Base-by-base conservation (phyloP, 2,797 vertebrate genomes). In the Microctenopoma stevenorrisi region DNA sequence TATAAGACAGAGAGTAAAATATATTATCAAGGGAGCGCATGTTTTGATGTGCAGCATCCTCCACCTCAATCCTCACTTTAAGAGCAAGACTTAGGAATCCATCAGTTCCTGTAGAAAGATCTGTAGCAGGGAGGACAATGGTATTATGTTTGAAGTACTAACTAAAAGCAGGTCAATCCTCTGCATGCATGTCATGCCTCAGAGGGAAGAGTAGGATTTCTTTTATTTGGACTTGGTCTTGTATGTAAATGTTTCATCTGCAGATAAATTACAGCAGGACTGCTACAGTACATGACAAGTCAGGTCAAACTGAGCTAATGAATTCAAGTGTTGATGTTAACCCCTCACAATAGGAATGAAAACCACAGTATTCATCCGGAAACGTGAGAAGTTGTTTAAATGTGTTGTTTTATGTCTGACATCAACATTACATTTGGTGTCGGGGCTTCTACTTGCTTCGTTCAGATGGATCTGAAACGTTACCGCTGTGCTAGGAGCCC, bases 71-170 rank as follows among this genome's bases (percentile, higher is more conserved):
- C 10, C 46, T 79, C 28, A 12, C 70, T 57, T 57, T 52, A 18
- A 65, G 46, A 53, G 16, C 4, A 68, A 59, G 35, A 25, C 49
- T 56, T 69, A 49, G 51, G 44, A 54, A 51, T 3, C 0, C 1
- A 14, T 9, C 5, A 7, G 40, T 72, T 66, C 42, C 74, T 80
- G 75, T 38, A 2, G 58, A 61, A 64, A 74, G 37, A 68, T 64
- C 4, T 46, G 30, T 4, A n/a, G 18, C 55, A 66, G 64, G 70
- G 76, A 68, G 60, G 46, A 38, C 76, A 38, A 54, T 68, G 30
- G 38, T 78, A 46, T 81, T 84, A 61, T 63, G 44, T 52, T 73
- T 76, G 66, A 80, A 64, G 68, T 48, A 70, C 58, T 50, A 30
- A 46, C 46, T 38, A 8, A 65, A 65, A 74, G 51, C 50, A 64